Percentiles rank a stretch among this genome's conserved stretches.
These are phyloP conservation scores for Fissipunctia ypsillon DNA, from an alignment of 2,888 invertebrate species.

Conservation along the genomic window DNA sequence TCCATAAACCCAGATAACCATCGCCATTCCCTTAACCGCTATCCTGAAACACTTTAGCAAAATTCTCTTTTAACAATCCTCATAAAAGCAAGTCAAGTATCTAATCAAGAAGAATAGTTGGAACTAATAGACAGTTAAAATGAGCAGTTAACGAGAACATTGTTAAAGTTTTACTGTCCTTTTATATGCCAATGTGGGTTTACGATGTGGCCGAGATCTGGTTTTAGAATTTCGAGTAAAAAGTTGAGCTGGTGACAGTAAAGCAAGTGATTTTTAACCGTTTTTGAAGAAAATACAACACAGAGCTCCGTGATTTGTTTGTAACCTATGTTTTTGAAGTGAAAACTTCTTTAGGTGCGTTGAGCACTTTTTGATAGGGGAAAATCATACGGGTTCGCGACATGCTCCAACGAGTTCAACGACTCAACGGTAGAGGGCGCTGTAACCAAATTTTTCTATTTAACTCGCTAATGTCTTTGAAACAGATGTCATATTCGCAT, in stretches of 20 bases:
- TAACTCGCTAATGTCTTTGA: too few species aligned
- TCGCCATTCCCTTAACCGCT: slow-evolving; percentile 24
- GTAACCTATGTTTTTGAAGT: too few species aligned
- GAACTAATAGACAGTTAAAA: slow-evolving; percentile 69
- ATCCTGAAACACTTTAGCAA: slow-evolving; percentile 38
- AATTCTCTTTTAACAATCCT: slow-evolving; percentile 56
- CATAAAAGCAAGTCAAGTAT: slow-evolving; percentile 67
- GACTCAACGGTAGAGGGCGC: too few species aligned
- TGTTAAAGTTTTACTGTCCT: slow-evolving; percentile 68
- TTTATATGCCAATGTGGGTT: slow-evolving; percentile 70
- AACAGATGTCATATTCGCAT: too few species aligned
- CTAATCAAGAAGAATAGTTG: slow-evolving; percentile 69
- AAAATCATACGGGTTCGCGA: too few species aligned
- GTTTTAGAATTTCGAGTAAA: slow-evolving; percentile 36
- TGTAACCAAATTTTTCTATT: too few species aligned
- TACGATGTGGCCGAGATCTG: slow-evolving; percentile 61
- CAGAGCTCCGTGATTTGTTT: background rate
- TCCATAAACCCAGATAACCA: slow-evolving; percentile 22
- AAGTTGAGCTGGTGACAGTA: slow-evolving; percentile 1
- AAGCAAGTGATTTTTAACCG: slow-evolving; percentile 4
- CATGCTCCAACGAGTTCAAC: too few species aligned
- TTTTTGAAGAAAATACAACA: slow-evolving; percentile 25
- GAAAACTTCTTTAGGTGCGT: too few species aligned
- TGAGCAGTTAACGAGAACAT: slow-evolving; percentile 65
- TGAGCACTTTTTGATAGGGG: too few species aligned